phyloP scores from a whole-genome alignment of 2,888 invertebrate species.

The Rotaria sp. region DNA sequence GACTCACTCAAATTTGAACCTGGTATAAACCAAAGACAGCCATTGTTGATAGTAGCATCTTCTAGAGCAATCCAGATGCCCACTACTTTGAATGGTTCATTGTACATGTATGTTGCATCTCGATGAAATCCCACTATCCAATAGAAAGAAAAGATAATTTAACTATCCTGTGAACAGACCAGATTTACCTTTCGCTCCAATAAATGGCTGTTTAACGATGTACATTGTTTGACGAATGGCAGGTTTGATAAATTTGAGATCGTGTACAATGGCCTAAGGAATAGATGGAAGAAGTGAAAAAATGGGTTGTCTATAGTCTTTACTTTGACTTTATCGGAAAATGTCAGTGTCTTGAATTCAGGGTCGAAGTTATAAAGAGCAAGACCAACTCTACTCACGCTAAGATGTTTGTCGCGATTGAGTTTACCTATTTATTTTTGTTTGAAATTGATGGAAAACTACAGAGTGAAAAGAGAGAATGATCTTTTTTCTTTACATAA shows the following conservation, averaged over 20 bases:
- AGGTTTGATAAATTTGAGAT: conserved; percentile 69
- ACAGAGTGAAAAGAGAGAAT: neutral
- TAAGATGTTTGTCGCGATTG: conserved; percentile 48
- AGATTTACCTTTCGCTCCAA: conserved; percentile 75
- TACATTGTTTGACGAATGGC: conserved; percentile 86
- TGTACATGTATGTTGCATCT: conserved; percentile 78
- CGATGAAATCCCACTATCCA: conserved; percentile 57
- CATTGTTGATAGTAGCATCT: conserved; percentile 82
- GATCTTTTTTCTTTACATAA: neutral
- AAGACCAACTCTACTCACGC: conserved; percentile 65
- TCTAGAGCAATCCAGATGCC: conserved; percentile 89
- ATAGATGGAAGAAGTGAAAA: neutral
- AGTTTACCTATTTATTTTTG: neutral
- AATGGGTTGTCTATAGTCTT: neutral
- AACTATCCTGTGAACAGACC: no score
- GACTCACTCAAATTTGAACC: conserved; percentile 67
- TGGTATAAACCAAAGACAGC: conserved; percentile 82
- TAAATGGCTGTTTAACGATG: conserved; percentile 86
- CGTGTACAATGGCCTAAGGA: conserved; percentile 44
- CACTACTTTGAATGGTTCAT: conserved; percentile 67
- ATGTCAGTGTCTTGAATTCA: conserved; percentile 72
- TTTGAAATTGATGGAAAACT: neutral
- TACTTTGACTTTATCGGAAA: conserved; percentile 71
- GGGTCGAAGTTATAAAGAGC: conserved; percentile 71
- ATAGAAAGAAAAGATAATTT: neutral